Base-by-base conservation (phyloP, 2,797 vertebrate genomes). In the Acipenser oxyrinchus region DNA sequence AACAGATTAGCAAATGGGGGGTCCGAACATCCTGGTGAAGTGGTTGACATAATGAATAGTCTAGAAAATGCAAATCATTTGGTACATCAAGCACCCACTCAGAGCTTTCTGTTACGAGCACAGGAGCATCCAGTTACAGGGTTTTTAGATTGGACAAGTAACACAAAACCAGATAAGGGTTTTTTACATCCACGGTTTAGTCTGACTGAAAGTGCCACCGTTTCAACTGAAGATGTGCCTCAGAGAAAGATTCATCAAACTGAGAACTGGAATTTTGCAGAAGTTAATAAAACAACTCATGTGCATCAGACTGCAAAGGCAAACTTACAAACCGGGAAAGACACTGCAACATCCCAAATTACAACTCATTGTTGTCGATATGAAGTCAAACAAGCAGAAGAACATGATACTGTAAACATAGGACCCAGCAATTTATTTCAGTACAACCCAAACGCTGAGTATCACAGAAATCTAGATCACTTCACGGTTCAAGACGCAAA, bases 401-500 rank as follows among this genome's bases (percentile, higher is more conserved):
- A 59, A 57, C 63, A 60, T 11, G 85, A 75, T 53, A 79, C 70
- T 61, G 81, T 87, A 1, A 83, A 78, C 60, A 63, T 82, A 18
- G 83, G 84, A 10, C 71, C 61, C 6, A 69, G 70, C 66, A 81
- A 79, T 76, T 68, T 72, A n/a, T 77, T 74, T 75, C 79, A 78
- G 63, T 73, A 73, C 66, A 74, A 66, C 23, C 69, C 64, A 74
- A 78, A 59, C 77, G 83, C 0, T 70, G 84, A 49, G 74, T 86
- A 6, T 12, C 86, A 63, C 76, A 84, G 0, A 82, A 87, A 79
- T 85, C 87, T 76, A 81, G 88, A 79, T 76, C 81, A 69, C 23
- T 62, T 70, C 7, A 53, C 48, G n/a, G 7, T 66, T 48, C 71
- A 74, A 53, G 73, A 75, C 51, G 77, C 71, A 49, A 71, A 63